Conservation (phyloP, 2,797 vertebrate species). For the Kryptolebias ocellatus region DNA sequence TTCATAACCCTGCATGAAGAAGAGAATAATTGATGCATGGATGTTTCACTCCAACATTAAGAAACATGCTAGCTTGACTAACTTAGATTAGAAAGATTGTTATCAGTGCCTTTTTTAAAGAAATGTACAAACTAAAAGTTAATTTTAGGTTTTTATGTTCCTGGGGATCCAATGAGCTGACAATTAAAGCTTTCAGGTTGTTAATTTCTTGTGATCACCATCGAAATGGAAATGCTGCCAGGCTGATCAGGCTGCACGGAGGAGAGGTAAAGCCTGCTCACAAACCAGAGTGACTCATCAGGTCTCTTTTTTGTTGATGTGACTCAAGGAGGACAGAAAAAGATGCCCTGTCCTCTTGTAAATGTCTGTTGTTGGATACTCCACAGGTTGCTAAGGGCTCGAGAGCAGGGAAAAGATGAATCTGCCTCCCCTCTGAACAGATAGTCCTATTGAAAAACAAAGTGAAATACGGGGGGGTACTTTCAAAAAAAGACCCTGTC, state of each 20-base stretch:
- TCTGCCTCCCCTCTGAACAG: slow-evolving; percentile 57
- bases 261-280: slow-evolving; percentile 29
- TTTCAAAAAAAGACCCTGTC: slow-evolving; percentile 47
- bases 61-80: too few relatives aligned
- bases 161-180: slow-evolving; percentile 30
- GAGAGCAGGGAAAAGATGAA: slow-evolving; percentile 64
- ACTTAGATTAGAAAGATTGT: slow-evolving; percentile 30
- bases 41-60: too few relatives aligned
- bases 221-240: slow-evolving; percentile 16
- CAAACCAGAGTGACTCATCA: slow-evolving; percentile 61
- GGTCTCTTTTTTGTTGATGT: slow-evolving; percentile 71
- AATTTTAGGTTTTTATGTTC: not conserved
- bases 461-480: slow-evolving; percentile 56
- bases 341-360: slow-evolving; percentile 65
- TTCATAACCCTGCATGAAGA: too few relatives aligned
- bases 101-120: slow-evolving; percentile 15
- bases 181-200: slow-evolving; percentile 33
- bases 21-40: too few relatives aligned
- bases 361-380: slow-evolving; percentile 75
- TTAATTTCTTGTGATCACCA: slow-evolving; percentile 10
- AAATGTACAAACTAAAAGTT: slow-evolving; percentile 26
- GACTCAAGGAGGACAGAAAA: slow-evolving; percentile 75
- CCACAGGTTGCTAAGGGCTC: slow-evolving; percentile 70
- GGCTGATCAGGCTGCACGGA: slow-evolving; percentile 15
- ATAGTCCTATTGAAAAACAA: slow-evolving; percentile 66